Evolutionary conservation across 2,797 vertebrate species (phyloP), one percentile per base, ranked within the genome.

Genomic region (Apogon talboti): DNA sequence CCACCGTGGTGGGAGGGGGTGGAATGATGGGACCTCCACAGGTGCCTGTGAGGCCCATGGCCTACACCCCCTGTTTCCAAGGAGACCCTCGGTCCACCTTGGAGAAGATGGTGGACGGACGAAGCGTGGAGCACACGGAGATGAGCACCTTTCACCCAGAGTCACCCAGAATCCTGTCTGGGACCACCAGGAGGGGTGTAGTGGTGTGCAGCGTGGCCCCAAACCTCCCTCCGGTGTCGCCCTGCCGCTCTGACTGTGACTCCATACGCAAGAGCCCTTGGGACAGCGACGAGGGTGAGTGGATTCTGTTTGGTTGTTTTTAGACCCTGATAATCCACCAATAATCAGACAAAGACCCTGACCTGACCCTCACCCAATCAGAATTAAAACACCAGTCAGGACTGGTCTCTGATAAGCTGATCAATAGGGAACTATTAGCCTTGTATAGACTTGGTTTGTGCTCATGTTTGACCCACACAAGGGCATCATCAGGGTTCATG

Each of bases 131-230:
- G 80, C 95, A 96, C 60, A 97, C 97, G 11, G 97, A 99, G 87
- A 97, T 98, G 97, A 98, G 95, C 10, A 98, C 97, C 0, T 99
- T 99, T 65, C 96, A 98, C 78, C 95, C 97, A 0, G 97, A 99
- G 75, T 98, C 97, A 0, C 97, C 96, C 0, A 93, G 95, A 73
- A 96, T 97, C 75, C 89, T 97, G 45, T 87, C 90, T 5, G 92
- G 90, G 19, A 95, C 95, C 0, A 94, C 93, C 42, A 91, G 96
- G 57, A 93, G 96, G 1, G 97, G 97, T 0, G 95, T 99, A 55
- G 97, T 97, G 15, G 96, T 99, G 56, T 98, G 97, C 86, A 99
- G 97, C 0, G 97, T 98, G 65, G 96, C 97, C n/a, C 97, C 97
- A 47, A 98, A 97, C 82, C 89, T 97, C 40, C 96, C 97, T 0